Conservation (phyloP, 1,140 invertebrate genomes). For the Oryzaephilus surinamensis region DNA sequence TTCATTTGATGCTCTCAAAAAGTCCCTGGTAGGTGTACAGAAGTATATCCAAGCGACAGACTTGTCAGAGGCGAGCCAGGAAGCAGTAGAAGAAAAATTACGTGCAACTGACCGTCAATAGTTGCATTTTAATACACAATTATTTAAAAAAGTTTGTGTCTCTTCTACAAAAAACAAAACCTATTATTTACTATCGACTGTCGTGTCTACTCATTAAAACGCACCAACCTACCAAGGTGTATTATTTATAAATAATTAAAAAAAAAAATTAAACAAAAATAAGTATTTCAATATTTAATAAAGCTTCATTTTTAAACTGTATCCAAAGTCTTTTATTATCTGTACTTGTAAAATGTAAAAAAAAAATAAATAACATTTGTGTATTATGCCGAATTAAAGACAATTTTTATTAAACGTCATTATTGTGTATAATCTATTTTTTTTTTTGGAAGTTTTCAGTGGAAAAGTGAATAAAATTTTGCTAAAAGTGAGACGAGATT, state of each 20-base stretch:
- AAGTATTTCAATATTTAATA: conserved; percentile 38
- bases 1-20: conserved; percentile 93
- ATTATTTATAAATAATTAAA: too few species aligned
- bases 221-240: conserved; percentile 27
- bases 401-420: conserved; percentile 4
- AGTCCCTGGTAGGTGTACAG: conserved; percentile 88
- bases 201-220: conserved; percentile 29
- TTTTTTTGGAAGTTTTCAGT: too few species aligned
- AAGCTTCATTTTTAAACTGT: conserved; percentile 37
- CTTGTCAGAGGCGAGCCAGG: conserved; percentile 79
- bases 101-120: conserved; percentile 87
- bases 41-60: conserved; percentile 96
- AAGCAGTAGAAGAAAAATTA: conserved; percentile 85
- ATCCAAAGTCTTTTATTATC: conserved; percentile 15
- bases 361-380: not conserved
- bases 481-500: too few species aligned
- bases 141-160: conserved; percentile 18
- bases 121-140: conserved; percentile 12
- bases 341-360: conserved; percentile 13
- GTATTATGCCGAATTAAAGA: conserved; percentile 10
- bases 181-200: too few species aligned
- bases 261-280: too few species aligned
- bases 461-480: too few species aligned
- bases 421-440: too few species aligned
- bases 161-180: too few species aligned